Conservation (phyloP, 2,888 invertebrate genomes). For the Laspeyria flexula region DNA sequence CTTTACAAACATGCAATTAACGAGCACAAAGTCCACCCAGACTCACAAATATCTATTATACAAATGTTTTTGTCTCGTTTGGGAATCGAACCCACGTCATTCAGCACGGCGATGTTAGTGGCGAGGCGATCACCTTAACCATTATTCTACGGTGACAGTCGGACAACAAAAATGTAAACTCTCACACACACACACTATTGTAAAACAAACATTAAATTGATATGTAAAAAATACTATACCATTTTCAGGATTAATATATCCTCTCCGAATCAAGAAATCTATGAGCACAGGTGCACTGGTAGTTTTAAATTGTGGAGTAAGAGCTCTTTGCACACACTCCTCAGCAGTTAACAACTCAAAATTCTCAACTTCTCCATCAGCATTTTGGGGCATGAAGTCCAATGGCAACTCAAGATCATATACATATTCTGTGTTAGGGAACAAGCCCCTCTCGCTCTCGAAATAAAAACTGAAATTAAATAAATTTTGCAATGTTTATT, state of each 20-base stretch:
- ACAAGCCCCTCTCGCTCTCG: constrained; percentile 96
- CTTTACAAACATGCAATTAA: too few relatives aligned
- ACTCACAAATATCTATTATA: too few relatives aligned
- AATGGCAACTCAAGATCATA: constrained; percentile 96
- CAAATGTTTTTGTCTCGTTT: too few relatives aligned
- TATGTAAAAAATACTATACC: too few relatives aligned
- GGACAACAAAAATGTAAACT: too few relatives aligned
- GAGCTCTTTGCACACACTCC: constrained; percentile 93
- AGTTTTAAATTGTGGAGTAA: constrained; percentile 95
- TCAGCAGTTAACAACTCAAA: constrained; percentile 94
- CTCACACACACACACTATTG: too few relatives aligned
- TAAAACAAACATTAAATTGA: too few relatives aligned
- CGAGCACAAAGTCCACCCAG: too few relatives aligned
- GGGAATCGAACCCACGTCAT: too few relatives aligned
- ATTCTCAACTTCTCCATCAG: constrained; percentile 97
- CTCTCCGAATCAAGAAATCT: constrained; percentile 97
- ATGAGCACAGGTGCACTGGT: constrained; percentile 96
- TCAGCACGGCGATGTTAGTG: too few relatives aligned
- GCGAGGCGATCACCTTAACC: too few relatives aligned
- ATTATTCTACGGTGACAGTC: too few relatives aligned
- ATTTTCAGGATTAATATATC: constrained; percentile 95
- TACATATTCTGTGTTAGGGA: constrained; percentile 97
- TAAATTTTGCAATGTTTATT: neutral
- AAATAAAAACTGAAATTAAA: constrained; percentile 90
- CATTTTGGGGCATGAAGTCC: constrained; percentile 96